Evolutionary conservation across 2,888 invertebrate genomes (phyloP).

Genomic region (Molorchus minor): DNA sequence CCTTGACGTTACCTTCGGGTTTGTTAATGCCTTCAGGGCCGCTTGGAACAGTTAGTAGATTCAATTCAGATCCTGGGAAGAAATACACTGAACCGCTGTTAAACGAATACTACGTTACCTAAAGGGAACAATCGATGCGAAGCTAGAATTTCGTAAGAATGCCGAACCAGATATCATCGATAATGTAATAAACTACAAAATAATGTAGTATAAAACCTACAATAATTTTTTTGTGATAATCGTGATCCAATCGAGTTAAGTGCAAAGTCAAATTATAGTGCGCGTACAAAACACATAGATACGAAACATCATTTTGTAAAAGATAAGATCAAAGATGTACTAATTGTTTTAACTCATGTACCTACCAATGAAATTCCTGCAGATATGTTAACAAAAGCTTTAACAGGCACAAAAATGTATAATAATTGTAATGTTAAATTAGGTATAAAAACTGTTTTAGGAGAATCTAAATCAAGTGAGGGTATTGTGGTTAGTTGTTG

Average conservation of each 20-base stretch:
- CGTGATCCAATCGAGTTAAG: neutral
- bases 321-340: neutral
- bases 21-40: no score
- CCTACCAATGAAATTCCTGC: neutral
- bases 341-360: neutral
- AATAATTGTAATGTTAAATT: neutral
- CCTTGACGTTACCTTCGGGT: no score
- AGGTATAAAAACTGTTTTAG: neutral
- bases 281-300: neutral
- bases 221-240: neutral
- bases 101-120: neutral
- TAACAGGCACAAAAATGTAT: neutral
- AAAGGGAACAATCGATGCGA: neutral
- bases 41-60: slow-evolving; percentile 12
- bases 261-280: neutral
- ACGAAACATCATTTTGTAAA: neutral
- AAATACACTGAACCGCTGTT: neutral
- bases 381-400: neutral
- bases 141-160: neutral
- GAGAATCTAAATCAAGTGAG: no score
- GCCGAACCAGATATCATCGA: neutral
- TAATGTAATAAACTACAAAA: no score
- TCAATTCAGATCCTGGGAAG: slow-evolving; percentile 9
- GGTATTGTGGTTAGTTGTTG: no score
- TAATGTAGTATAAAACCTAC: no score